Evolutionary conservation across 1,140 invertebrate genomes (phyloP), one percentile per base, ranked within the genome.

Genomic region (Lepidurus couesii): DNA sequence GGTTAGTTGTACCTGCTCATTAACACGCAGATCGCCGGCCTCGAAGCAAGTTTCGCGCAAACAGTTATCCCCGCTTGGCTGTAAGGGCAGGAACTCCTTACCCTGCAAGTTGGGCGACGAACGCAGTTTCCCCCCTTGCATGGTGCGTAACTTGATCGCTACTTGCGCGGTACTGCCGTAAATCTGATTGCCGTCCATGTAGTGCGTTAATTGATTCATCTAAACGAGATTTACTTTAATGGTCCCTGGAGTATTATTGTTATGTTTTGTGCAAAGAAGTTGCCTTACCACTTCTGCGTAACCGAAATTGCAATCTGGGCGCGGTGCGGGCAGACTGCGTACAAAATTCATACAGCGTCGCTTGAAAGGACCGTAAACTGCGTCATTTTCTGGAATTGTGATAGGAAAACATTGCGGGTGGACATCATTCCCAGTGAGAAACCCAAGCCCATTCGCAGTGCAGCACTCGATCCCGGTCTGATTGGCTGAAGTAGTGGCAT

Each of bases 191-290:
- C 93, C 87, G 83, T 97, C 95, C 86, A 97, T 86, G 82, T 88
- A 96, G 2, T 92, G 89, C 10, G 94, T 95, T 0, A 96, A 91
- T n/a, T 88, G 88, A 8, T 92, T 92, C 42, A 95, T 81, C 90
- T 79, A 24, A 44, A 24, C 95, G 75, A 76, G 84, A 75, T 65
- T 13, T 43, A 16, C 24, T 16, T 75, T 42, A 43, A 42, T 6
- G 16, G n/a, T 1, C 34, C 42, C 9, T 21, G 42, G 65, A 75
- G 21, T 44, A 7, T 34, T 34, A 34, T 75, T 11, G 1, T 16
- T 16, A 75, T 75, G 1, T 26, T 3, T 75, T 75, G 74, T n/a
- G n/a, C n/a, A 11, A 34, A 2, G 0, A 26, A 34, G 8, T 75
- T 85, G 83, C 79, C 87, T 88, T 21, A 85, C 76, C 76, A 81